Base-by-base conservation (phyloP, 2,888 invertebrate genomes). In the Molanna angustata region DNA sequence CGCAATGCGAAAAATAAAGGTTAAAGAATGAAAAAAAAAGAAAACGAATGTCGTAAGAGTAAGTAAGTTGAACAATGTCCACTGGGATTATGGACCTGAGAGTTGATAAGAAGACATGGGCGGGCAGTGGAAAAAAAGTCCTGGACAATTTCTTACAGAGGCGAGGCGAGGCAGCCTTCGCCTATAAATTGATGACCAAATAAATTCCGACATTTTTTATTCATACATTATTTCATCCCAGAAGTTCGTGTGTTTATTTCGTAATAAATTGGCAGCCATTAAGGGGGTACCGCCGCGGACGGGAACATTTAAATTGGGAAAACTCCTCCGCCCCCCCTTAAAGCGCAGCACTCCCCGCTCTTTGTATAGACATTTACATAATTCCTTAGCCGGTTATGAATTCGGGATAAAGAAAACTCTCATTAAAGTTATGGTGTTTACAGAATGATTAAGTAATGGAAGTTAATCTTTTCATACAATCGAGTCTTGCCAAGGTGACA, bases 181-280 rank as follows among this genome's bases (percentile, higher is more conserved):
- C 44, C 32, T 45, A 42, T 46, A 51, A 46, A 55, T 55, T 50
- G 54, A 50, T 51, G 43, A 43, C 51, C 47, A 48, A 47, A 31
- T 55, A 51, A 51, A 55, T 52, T 51, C 48, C 21, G 37, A 31
- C 45, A 50, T 50, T 54, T 54, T 50, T 54, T 54, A 50, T 54
- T 54, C 54, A 49, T 50, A 50, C 39, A 32, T 31, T 49, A 44
- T 49, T 44, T 37, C 46, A 32, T 40, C 45, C 49, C 9, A 40
- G 16, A 14, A 3, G 20, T 49, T 20, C 42, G 35, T 42, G 32
- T 48, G 53, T 44, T 42, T 48, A 42, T 44, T 37, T 42, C 48
- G 37, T 39, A 41, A 53, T 53, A 48, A 53, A 53, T 53, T 42
- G 52, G 13, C 21, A 22, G 37, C 37, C 39, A 39, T 50, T 49